Conservation (phyloP, 2,113 vertebrate genomes). For the Phainopepla nitens region DNA sequence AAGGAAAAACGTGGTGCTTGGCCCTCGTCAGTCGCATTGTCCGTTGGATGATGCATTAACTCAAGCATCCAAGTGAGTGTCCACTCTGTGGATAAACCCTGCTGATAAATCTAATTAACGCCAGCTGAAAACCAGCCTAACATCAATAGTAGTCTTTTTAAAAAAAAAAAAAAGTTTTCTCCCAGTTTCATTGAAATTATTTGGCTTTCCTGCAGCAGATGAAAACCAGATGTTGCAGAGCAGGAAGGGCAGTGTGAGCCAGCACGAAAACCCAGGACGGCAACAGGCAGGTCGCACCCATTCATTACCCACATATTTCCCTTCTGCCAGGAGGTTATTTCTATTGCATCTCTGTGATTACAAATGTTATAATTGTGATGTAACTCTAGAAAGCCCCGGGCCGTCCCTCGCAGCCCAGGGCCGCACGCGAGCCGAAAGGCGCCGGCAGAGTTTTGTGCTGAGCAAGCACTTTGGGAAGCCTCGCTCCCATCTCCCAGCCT, state of each 20-base stretch:
- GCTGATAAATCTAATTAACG: background rate
- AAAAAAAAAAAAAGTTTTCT: background rate
- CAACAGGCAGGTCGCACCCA: conserved; percentile 21
- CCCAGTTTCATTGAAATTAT: background rate
- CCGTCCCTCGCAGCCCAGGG: background rate
- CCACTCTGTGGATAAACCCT: background rate
- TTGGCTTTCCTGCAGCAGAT: conserved; percentile 32
- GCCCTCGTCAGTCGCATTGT: rapidly evolving
- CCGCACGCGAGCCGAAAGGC: background rate
- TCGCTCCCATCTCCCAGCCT: rapidly evolving
- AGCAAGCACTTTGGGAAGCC: background rate
- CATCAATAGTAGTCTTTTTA: background rate
- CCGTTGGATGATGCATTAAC: background rate
- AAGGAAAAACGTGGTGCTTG: rapidly evolving
- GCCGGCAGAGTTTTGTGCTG: background rate
- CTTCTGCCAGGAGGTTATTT: conserved; percentile 21
- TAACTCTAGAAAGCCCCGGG: background rate
- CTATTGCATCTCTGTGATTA: conserved; percentile 26
- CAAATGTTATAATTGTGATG: conserved; percentile 26
- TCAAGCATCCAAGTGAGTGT: background rate
- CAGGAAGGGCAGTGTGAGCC: background rate
- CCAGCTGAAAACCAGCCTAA: background rate
- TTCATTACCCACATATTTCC: conserved; percentile 33
- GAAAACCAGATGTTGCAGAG: conserved; percentile 43
- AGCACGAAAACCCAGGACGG: background rate